Evolutionary conservation across 2,113 vertebrate genomes (phyloP), one percentile per base, ranked within the genome.

Genomic region (Ascaphus truei): DNA sequence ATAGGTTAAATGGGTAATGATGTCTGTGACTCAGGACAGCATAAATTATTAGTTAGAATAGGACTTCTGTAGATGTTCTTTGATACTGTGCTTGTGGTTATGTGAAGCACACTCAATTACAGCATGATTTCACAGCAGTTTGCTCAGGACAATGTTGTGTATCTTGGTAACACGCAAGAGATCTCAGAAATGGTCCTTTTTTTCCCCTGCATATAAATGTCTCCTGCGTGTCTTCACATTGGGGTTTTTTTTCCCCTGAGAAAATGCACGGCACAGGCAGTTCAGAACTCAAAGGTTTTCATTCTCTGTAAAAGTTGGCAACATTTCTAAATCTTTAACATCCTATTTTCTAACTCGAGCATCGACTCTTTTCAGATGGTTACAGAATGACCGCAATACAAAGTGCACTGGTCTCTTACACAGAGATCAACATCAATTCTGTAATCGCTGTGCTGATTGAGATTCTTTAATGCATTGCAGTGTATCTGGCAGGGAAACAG

Each of bases 201-300:
- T 69, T 55, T 33, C n/a, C n/a, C n/a, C 45, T 52, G 56, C 53
- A 51, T 71, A 41, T 23, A 71, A 71, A 60, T 71, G 67, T 50
- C 45, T 51, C 33, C 29, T 51, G 16, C 45, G 4, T 52, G 45
- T 60, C 45, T 18, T 15, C 41, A 36, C 65, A 68, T 59, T 69
- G 1, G 33, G n/a, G n/a, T n/a, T n/a, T n/a, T 51, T 69, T 60
- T n/a, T 57, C 23, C 31, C 26, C 66, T 51, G 67, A 60, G 57
- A 60, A 71, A 41, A 16, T 52, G 33, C 52, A 52, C 50, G 43
- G 50, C 43, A 31, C 33, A 39, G 9, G 25, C 18, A 31, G 36
- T 30, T 39, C 43, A 30, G 16, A 58, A 60, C 27, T 60, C 45
- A 60, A 34, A 71, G 5, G 23, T 71, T 62, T 69, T 27, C 5